phyloP scores from a whole-genome alignment of 2,888 invertebrate species.

The Tholera decimalis region DNA sequence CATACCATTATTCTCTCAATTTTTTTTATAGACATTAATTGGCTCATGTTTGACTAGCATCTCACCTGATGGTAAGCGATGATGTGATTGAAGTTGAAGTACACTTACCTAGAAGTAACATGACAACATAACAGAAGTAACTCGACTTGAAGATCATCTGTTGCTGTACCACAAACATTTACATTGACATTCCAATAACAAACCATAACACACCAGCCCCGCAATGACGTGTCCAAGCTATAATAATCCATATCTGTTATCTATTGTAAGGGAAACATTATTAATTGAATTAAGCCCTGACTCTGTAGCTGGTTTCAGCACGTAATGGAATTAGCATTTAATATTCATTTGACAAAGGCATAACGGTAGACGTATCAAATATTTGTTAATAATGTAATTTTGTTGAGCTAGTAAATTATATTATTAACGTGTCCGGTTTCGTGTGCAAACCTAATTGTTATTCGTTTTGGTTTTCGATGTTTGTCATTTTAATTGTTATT shows the following conservation, averaged over 20 bases:
- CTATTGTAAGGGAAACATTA: conserved; percentile 71
- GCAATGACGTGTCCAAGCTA: conserved; percentile 52
- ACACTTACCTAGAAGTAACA: too few relatives aligned
- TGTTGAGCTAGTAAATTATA: conserved; percentile 45
- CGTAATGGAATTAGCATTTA: conserved; percentile 75
- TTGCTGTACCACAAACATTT: conserved; percentile 1
- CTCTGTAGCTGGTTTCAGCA: conserved; percentile 61
- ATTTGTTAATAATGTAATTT: conserved; percentile 58
- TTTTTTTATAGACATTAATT: too few relatives aligned
- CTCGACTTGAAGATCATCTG: too few relatives aligned
- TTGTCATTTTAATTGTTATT: conserved; percentile 3
- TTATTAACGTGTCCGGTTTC: conserved; percentile 12
- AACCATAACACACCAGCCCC: neutral
- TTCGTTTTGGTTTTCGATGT: conserved; percentile 13
- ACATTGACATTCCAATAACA: conserved; percentile 5
- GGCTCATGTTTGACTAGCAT: too few relatives aligned
- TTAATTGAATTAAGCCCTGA: conserved; percentile 74
- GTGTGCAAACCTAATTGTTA: conserved; percentile 23
- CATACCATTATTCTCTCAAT: too few relatives aligned
- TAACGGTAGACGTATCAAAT: conserved; percentile 57
- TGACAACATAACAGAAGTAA: too few relatives aligned
- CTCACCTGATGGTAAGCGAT: too few relatives aligned
- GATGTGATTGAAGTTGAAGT: too few relatives aligned
- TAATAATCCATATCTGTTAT: conserved; percentile 68
- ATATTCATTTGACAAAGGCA: conserved; percentile 71